Base-by-base conservation (phyloP, 2,888 invertebrate species). In the Calliphora vomitoria region DNA sequence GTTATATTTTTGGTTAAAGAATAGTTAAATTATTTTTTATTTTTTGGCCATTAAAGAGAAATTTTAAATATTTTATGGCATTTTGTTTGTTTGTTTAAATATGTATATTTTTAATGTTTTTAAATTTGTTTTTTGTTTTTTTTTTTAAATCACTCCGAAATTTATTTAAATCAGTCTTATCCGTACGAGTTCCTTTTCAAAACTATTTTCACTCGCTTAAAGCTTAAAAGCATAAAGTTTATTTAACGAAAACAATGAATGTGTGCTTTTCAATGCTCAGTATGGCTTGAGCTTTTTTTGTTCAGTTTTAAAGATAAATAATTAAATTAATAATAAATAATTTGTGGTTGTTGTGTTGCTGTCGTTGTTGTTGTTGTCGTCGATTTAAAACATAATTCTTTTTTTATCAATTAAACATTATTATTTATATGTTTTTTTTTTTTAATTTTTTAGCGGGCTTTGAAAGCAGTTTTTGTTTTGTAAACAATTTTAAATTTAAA, bases 151-250 rank as follows among this genome's bases (percentile, higher is more conserved):
- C 81, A 74, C 82, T n/a, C 55, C 50, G 69, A 83, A 78, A 81
- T 53, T 69, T 35, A 62, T 83, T 71, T 8, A 84, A 74, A 79
- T 88, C 86, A 86, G 86, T 86, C 88, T 88, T 88, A 88, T 86
- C 69, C 88, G 75, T 79, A 69, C 72, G 86, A 88, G 86, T 88
- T 88, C 84, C 78, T 82, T 66, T 82, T 82, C 15, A 79, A 88
- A 88, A 88, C 88, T 86, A 88, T 79, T 82, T 66, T 60, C 58
- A 68, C 15, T 58, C 38, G 50, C 11, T 55, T 35, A 58, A 71
- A 81, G 72, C 68, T 74, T 25, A 8, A 62, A 50, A 75, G 41
- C 44, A 75, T 60, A 62, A 47, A 44, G 18, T 76, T 76, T 41
- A 58, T 47, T 66, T 38, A 75, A 53, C 53, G 11, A 11, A 47